Evolutionary conservation across 2,797 vertebrate genomes (phyloP).

Genomic region (Thripadectes ignobilis): DNA sequence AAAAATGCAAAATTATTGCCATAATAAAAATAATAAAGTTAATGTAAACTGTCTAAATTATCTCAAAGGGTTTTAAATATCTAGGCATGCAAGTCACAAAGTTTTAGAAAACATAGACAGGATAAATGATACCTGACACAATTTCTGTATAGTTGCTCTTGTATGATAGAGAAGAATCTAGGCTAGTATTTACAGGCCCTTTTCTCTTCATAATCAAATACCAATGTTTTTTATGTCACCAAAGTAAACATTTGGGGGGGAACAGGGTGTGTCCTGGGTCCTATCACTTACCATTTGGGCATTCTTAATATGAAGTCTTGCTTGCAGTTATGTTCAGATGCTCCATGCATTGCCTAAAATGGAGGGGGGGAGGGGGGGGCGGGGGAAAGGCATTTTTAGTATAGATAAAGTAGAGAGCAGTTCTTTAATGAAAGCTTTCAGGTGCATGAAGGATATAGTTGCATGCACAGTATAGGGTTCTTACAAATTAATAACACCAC

Average conservation of each 20-base stretch:
- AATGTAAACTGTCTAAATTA: not conserved
- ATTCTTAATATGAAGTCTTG: not conserved
- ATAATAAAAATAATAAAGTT: not conserved
- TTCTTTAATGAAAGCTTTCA: no score
- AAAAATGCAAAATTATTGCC: not conserved
- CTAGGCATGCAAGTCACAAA: not conserved
- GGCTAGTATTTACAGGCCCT: not conserved
- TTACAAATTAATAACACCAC: no score
- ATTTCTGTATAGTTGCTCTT: not conserved
- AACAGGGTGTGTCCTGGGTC: not conserved
- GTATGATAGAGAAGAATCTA: not conserved
- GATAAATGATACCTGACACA: not conserved
- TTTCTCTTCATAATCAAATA: not conserved
- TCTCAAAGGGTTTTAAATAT: not conserved
- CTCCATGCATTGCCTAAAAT: not conserved
- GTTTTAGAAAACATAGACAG: not conserved
- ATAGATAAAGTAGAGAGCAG: no score
- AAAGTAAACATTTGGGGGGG: not conserved
- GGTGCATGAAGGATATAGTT: no score
- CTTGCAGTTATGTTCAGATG: not conserved
- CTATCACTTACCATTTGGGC: accelerated
- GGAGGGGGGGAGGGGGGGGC: no score
- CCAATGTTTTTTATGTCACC: not conserved
- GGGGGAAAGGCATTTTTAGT: no score
- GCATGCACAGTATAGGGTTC: no score